Evolutionary conservation across 2,888 invertebrate genomes (phyloP).

Genomic region (Corbicula japonica): DNA sequence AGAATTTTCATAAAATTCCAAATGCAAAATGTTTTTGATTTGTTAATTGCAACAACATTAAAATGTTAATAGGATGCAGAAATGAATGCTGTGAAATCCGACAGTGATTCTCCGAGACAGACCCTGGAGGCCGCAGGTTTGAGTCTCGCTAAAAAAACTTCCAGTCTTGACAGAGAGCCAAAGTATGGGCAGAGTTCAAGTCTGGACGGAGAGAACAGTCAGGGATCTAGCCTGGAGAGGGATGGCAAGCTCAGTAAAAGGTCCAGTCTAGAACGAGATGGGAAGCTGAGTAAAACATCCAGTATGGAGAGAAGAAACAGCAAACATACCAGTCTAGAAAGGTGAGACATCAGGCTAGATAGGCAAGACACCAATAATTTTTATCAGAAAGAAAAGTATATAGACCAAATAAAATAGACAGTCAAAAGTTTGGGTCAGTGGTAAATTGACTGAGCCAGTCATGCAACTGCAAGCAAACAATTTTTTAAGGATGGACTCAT

Average conservation of each 20-base stretch:
- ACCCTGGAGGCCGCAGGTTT: conserved; percentile 23
- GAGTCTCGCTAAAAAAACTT: neutral
- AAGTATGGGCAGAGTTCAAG: conserved; percentile 6
- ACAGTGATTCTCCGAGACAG: conserved; percentile 67
- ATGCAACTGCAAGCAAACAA: no score
- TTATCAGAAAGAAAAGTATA: no score
- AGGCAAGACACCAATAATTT: no score
- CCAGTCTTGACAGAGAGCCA: conserved; percentile 26
- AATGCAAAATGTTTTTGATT: no score
- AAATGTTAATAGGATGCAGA: conserved; percentile 70
- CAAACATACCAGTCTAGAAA: conserved; percentile 57
- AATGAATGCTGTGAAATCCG: conserved; percentile 72
- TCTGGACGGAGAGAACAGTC: conserved; percentile 10
- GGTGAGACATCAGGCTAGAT: conserved; percentile 12
- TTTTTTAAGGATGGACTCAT: no score
- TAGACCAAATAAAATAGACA: neutral
- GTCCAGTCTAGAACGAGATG: conserved; percentile 41
- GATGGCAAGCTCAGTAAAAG: conserved; percentile 26
- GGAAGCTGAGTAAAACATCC: conserved; percentile 34
- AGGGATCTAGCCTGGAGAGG: neutral
- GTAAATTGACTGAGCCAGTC: neutral
- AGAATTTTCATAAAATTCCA: no score
- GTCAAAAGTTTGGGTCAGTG: neutral
- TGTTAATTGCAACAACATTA: no score
- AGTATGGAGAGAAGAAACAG: conserved; percentile 45